These are phyloP conservation scores for Caenorhabditis wallacei DNA, from an alignment of 2,888 invertebrate species.

Conservation along the genomic window DNA sequence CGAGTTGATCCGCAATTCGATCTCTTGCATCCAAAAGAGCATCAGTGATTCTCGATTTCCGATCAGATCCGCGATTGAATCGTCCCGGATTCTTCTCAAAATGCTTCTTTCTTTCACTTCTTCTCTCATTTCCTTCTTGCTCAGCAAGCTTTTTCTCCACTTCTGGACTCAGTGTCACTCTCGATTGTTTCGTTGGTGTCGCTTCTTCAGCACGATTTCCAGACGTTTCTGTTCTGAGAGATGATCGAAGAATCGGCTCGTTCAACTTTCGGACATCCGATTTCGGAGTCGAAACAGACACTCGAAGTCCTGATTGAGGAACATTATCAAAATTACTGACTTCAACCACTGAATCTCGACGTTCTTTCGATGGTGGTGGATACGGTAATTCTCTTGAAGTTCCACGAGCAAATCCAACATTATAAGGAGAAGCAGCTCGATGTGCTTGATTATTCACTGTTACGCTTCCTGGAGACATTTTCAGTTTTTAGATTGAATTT, in stretches of 20 bases:
- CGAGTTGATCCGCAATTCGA: constrained; percentile 30
- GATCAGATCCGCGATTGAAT: constrained; percentile 68
- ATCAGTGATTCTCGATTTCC: constrained; percentile 76
- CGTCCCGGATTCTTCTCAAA: constrained; percentile 62
- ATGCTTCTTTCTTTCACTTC: constrained; percentile 38
- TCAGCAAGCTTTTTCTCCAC: constrained; percentile 69
- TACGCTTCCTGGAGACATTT: constrained; percentile 57
- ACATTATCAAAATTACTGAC: constrained; percentile 52
- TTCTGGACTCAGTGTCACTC: constrained; percentile 66
- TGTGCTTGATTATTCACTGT: constrained; percentile 51
- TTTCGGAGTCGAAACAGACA: constrained; percentile 42
- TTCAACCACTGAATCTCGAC: constrained; percentile 59
- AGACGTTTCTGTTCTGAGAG: constrained; percentile 44
- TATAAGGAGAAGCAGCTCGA: constrained; percentile 41
- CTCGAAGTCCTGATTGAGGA: constrained; percentile 46
- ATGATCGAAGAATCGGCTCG: constrained; percentile 47
- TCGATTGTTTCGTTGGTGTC: constrained; percentile 48
- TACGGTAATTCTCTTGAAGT: constrained; percentile 21
- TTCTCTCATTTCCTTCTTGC: constrained; percentile 47
- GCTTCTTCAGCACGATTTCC: constrained; percentile 37
- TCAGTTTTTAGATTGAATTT: no score
- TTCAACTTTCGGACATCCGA: not conserved
- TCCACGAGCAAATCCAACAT: constrained; percentile 38
- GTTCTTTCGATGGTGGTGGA: constrained; percentile 33
- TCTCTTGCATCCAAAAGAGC: constrained; percentile 71